Evolutionary conservation across 2,888 invertebrate genomes (phyloP), one percentile per base, ranked within the genome.

Genomic region (Anoncus sp.): DNA sequence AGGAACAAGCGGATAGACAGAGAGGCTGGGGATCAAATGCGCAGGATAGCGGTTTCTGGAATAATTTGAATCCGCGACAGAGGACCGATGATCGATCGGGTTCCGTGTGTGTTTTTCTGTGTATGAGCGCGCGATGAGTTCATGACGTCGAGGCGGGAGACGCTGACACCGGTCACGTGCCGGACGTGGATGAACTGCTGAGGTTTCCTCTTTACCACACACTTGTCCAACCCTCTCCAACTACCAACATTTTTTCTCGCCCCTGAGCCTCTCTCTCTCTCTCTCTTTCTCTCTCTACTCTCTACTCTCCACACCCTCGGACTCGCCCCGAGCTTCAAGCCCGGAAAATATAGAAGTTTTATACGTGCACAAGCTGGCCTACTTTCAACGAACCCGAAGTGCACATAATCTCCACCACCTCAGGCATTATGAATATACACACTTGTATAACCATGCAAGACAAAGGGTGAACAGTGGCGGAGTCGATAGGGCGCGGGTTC

Each of bases 171-270:
- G 83, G 84, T 84, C 87, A 85, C 83, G 82, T 84, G 83, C 83
- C 84, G 77, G 83, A 81, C 82, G 81, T 80, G 78, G 83, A 80
- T 80, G 84, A 87, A 86, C 81, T 84, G 82, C 83, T 84, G 84
- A 87, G 87, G 87, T 85, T 87, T 87, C 86, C 82, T 38, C 66
- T 75, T 75, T 66, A 10, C 75, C 57, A 55, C 55, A 66, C 53
- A 47, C 73, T 63, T 31, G 60, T 51, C 22, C 62, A 38, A 22
- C 53, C 14, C 43, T 43, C 53, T 49, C 22, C 49, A 62, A 31
- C 24, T 16, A 38, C 40, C 47, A 38, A 22, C 38, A 35, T n/a
- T 27, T 51, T 60, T 51, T 67, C n/a, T 24, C 62, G 12, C n/a
- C 40, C 31, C 27, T 40, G 43, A 24, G 14, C 24, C 24, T 38